Evolutionary conservation across 2,888 invertebrate genomes (phyloP), one percentile per base, ranked within the genome.

Genomic region (Cantharis rufa): DNA sequence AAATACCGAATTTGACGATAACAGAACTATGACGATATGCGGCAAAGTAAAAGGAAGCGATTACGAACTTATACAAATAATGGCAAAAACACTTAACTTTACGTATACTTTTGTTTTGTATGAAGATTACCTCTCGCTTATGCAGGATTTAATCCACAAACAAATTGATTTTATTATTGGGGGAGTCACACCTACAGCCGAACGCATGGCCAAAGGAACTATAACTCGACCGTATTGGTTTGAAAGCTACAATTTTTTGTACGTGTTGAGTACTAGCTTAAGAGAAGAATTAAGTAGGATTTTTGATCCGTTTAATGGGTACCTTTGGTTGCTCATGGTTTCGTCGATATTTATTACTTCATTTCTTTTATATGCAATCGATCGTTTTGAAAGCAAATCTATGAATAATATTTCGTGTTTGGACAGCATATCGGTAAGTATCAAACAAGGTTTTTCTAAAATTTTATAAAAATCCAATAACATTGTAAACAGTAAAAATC

Each of bases 181-280:
- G 1, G 77, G 77, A 24, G 66, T 80, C 24, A 74, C 77, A 10
- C 72, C 75, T 32, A 80, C 80, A 15, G 61, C 73, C 4, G 72
- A 76, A 21, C 32, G 80, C 11, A 62, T 75, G 3, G 72, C 73
- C n/a, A 28, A 62, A n/a, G 69, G 71, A 2, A 75, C 79, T 15
- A 77, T 79, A 66, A 77, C 79, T 15, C 72, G 70, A n/a, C 73
- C 71, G 18, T 80, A 76, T 70, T 71, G 73, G 61, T 74, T 75
- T 13, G 80, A 80, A 70, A 77, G 79, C 3, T 80, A 77, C 69
- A 62, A 74, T 62, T 78, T 79, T 71, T 74, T 80, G n/a, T 80
- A 80, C 24, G n/a, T 79, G 10, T 71, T 69, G 15, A 71, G 64
- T 62, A 71, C 64, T 10, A 74, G 71, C 21, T 27, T 78, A 15